A percentile compares a stretch with the other conserved stretches of the same genome.
These are phyloP conservation scores for Silurus glanis DNA, from an alignment of 2,113 vertebrate species.

Conservation along the genomic window DNA sequence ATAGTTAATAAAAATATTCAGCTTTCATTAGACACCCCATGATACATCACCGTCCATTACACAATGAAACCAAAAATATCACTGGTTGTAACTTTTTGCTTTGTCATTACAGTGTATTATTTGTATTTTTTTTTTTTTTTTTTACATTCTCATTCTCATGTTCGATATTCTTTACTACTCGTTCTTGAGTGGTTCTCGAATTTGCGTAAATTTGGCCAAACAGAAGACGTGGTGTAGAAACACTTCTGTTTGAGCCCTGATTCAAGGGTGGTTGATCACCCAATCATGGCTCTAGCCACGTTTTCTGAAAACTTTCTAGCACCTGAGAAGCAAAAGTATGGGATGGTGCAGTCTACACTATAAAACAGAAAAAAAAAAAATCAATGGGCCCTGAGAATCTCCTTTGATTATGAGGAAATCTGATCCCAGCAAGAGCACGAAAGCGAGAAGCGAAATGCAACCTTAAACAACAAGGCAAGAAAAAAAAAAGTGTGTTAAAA, in stretches of 20 bases:
- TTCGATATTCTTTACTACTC: background rate
- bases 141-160: background rate
- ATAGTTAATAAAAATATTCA: background rate
- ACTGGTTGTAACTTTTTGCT: background rate
- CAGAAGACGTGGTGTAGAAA: background rate
- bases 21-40: background rate
- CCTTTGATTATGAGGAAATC: constrained; percentile 36
- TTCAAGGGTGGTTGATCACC: constrained; percentile 26
- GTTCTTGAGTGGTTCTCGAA: background rate
- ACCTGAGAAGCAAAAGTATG: constrained; percentile 46
- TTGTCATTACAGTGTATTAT: too few relatives aligned
- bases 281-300: constrained; percentile 2
- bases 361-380: constrained; percentile 10
- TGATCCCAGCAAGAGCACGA: constrained; percentile 5
- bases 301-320: constrained; percentile 24
- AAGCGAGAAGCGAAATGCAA: constrained; percentile 24
- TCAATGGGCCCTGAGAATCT: constrained; percentile 24
- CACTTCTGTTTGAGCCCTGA: background rate
- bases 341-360: constrained; percentile 23
- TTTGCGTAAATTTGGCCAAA: too few relatives aligned
- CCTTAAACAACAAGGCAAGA: constrained; percentile 25
- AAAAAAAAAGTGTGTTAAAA: background rate
- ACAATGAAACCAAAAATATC: background rate
- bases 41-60: background rate
- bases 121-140: background rate